phyloP scores from a whole-genome alignment of 2,113 vertebrate genomes.

The Myotis davidii region DNA sequence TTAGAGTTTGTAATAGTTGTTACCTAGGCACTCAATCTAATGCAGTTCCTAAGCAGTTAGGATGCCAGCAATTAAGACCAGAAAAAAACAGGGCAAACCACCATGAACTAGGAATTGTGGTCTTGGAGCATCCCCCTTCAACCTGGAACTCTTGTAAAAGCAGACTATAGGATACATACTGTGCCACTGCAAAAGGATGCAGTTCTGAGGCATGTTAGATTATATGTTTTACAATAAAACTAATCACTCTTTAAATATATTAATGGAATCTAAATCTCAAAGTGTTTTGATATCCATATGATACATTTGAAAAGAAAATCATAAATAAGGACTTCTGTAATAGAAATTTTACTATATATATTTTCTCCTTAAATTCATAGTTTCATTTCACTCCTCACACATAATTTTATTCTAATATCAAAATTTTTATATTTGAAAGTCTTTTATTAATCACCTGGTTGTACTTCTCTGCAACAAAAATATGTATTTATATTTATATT shows the following conservation, averaged over 20 bases:
- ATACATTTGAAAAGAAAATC: constrained; percentile 50
- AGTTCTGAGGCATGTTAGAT: constrained; percentile 19
- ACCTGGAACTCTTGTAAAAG: neutral
- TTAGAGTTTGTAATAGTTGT: neutral
- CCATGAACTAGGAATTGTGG: neutral
- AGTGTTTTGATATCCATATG: constrained; percentile 29
- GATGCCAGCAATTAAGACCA: neutral
- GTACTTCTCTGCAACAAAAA: constrained; percentile 29
- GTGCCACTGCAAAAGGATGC: neutral
- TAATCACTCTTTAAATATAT: neutral
- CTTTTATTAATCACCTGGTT: neutral
- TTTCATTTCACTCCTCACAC: neutral
- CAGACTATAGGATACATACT: neutral
- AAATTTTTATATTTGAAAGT: constrained; percentile 18
- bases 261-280: neutral
- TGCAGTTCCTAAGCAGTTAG: neutral
- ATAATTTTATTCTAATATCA: constrained; percentile 27
- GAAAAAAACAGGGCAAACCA: neutral
- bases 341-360: neutral
- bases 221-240: constrained; percentile 24
- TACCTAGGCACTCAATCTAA: neutral
- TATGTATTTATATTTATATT: neutral
- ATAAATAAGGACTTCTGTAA: neutral
- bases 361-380: constrained; percentile 4
- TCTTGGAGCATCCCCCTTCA: neutral